Conservation (phyloP, 2,113 vertebrate genomes). For the Hippocampus zosterae region DNA sequence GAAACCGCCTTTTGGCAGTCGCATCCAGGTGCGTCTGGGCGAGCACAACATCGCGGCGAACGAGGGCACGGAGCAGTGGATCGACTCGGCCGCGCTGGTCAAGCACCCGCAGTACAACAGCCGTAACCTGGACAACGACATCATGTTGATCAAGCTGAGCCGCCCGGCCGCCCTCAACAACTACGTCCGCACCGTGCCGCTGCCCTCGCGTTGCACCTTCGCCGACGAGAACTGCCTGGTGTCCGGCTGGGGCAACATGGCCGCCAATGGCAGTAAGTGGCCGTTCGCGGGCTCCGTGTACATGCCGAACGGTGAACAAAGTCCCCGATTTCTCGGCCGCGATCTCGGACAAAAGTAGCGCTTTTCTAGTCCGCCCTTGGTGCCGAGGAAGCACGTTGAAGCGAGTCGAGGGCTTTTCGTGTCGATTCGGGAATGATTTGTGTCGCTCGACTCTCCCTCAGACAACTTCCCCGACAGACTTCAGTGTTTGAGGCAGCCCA, state of each 20-base stretch:
- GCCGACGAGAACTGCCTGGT: constrained; percentile 75
- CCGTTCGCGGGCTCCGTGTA: not conserved
- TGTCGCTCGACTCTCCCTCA: constrained; percentile 14
- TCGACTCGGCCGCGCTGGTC: constrained; percentile 39
- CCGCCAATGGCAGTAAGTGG: constrained; percentile 60
- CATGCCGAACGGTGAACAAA: no score
- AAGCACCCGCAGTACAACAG: constrained; percentile 59
- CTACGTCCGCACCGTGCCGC: constrained; percentile 64
- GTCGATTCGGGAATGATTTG: no score
- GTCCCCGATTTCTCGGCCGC: no score
- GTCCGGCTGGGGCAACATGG: constrained; percentile 81
- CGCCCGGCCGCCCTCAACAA: constrained; percentile 52
- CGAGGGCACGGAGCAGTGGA: constrained; percentile 68
- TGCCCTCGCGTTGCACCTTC: constrained; percentile 59
- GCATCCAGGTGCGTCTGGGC: constrained; percentile 64
- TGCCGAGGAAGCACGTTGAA: no score
- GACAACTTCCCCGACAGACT: constrained; percentile 67
- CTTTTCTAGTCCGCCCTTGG: no score
- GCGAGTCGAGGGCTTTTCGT: no score
- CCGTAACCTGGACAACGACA: constrained; percentile 73
- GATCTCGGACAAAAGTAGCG: no score
- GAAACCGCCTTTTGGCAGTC: constrained; percentile 20
- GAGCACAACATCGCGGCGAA: constrained; percentile 65
- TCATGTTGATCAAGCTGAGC: constrained; percentile 79
- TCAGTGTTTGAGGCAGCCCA: constrained; percentile 77